phyloP scores from a whole-genome alignment of 2,888 invertebrate genomes.

The Protonemura montana region DNA sequence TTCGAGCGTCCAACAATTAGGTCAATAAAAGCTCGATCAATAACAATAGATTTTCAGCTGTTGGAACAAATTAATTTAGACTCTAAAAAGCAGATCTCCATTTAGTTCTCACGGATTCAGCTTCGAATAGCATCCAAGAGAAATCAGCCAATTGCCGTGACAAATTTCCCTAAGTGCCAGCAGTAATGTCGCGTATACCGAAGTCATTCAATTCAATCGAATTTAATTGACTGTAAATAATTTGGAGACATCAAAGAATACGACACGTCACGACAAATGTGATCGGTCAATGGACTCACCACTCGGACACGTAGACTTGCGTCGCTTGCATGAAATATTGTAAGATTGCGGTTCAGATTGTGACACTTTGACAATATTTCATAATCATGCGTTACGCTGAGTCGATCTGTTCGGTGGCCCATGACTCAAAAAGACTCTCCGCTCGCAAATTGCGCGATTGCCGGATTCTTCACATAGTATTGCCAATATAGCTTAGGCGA shows the following conservation, averaged over 20 bases:
- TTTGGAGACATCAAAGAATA: neutral
- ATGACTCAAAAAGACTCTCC: neutral
- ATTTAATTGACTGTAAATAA: neutral
- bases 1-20: neutral
- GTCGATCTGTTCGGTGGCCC: neutral
- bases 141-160: neutral
- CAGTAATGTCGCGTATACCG: neutral
- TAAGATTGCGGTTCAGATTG: neutral
- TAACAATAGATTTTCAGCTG: neutral
- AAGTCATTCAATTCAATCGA: neutral
- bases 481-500: neutral
- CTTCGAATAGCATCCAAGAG: neutral
- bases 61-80: neutral
- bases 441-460: neutral
- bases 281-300: neutral
- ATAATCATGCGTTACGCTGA: neutral
- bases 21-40: neutral
- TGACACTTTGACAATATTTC: neutral
- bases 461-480: neutral
- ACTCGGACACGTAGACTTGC: neutral
- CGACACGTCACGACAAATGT: neutral
- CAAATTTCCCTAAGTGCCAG: conserved; percentile 4
- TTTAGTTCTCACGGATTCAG: conserved; percentile 7
- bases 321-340: neutral
- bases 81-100: neutral